phyloP scores from a whole-genome alignment of 2,888 invertebrate genomes.

The Leucoptera coffeella region DNA sequence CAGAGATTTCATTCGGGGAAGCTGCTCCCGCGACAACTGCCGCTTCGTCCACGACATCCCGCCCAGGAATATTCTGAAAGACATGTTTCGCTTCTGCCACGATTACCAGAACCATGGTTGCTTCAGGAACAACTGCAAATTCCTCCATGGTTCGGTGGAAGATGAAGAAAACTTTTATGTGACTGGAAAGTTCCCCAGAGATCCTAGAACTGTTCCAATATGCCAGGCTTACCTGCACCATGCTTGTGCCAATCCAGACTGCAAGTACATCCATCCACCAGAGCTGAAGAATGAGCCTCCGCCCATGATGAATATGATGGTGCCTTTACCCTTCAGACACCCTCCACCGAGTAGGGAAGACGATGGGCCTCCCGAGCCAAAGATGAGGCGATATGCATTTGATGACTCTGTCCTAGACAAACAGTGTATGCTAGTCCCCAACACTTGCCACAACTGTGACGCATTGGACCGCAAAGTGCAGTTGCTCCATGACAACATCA shows the following conservation, averaged over 20 bases:
- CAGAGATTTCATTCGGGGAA: constrained; percentile 44
- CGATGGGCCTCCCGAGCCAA: constrained; percentile 36
- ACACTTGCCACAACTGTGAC: constrained; percentile 31
- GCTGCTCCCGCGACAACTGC: constrained; percentile 49
- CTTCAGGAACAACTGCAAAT: constrained; percentile 59
- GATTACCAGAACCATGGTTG: constrained; percentile 66
- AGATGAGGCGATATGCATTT: constrained; percentile 26
- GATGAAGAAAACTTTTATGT: constrained; percentile 64
- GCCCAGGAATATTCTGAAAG: constrained; percentile 23
- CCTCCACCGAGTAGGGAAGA: constrained; percentile 24
- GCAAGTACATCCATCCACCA: constrained; percentile 22
- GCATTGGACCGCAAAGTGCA: constrained; percentile 32
- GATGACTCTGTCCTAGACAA: constrained; percentile 25
- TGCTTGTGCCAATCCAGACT: constrained; percentile 46
- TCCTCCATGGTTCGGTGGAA: constrained; percentile 62
- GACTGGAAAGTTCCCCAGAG: constrained; percentile 56
- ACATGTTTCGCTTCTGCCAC: constrained; percentile 49
- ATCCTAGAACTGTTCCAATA: constrained; percentile 28
- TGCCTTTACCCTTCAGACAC: constrained; percentile 17
- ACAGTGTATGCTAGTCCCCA: constrained; percentile 18
- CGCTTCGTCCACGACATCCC: constrained; percentile 35
- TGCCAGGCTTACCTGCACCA: constrained; percentile 59
- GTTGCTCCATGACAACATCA: constrained; percentile 40
- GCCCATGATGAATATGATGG: constrained; percentile 11
- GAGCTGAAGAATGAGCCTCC: constrained; percentile 16